Evolutionary conservation across 1,140 invertebrate genomes (phyloP), one percentile per base, ranked within the genome.

Genomic region (Brachionus rubens): DNA sequence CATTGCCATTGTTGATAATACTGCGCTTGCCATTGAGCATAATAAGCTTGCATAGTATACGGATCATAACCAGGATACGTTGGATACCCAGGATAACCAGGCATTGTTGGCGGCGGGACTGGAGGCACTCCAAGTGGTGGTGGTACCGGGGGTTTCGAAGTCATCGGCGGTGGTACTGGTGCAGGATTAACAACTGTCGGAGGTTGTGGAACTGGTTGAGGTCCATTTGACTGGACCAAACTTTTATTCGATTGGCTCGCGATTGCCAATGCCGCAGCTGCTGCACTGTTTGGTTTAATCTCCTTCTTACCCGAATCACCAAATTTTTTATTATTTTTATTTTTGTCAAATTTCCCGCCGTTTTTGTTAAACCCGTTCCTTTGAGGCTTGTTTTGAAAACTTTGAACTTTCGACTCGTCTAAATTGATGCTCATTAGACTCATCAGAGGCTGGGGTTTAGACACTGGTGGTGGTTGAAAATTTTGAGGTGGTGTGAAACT

Each of bases 1-100:
- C 59, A 65, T 24, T 65, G 59, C 59, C 59, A 65, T 26, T 65
- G 59, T 43, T 65, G 59, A 24, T 65, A 65, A 36, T 65, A 65
- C 40, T 65, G 59, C 2, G 59, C 59, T 41, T 65, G 59, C 59
- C 59, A 65, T 65, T 65, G 59, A 43, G 59, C 59, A 28, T 65
- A 65, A 24, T 41, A 43, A 3, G 9, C n/a, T 26, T 41, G 40
- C 26, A 43, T 43, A 30, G 59, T 26, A 14, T 65, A 65, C 7
- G 59, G 40, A 43, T 65, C 59, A 26, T 46, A 65, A 14, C 40
- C 40, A 14, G 59, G 59, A 65, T 36, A 59, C 4, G 28, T 6
- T 3, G 59, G 40, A 43, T 43, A 62, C 3, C 28, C 56, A 3
- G 56, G 56, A 19, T 5, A 65, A 2, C 6, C 1, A 12, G 59